Base-by-base conservation (phyloP, 2,888 invertebrate genomes). In the Galerucella calmariensis region DNA sequence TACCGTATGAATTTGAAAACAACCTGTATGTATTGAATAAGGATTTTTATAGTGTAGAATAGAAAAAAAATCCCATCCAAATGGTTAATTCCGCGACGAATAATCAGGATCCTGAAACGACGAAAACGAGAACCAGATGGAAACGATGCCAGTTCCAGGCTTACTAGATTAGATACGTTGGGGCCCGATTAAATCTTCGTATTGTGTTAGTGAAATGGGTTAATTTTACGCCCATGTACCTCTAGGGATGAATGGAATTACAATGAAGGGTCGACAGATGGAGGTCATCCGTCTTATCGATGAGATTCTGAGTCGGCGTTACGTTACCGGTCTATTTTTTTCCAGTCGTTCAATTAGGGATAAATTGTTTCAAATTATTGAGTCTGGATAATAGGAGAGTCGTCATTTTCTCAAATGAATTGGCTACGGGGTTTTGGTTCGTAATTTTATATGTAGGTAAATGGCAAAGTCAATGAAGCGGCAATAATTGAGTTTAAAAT, bases 211-310 rank as follows among this genome's bases (percentile, higher is more conserved):
- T 84, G 86, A 87, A 87, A 86, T 86, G 84, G 87, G 86, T 87
- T 87, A 87, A 87, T 87, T 87, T 87, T 86, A 84, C 86, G 85
- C 85, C 86, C 85, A 85, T 84, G 84, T 86, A 85, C 85, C 84
- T 85, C 82, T 79, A 78, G 83, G 84, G 84, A 84, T 82, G 82
- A 82, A 82, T 82, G 81, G 84, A 85, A 86, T 85, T 84, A 85
- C 85, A 86, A 85, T 84, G 76, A 76, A 82, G 80, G 82, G 82
- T 79, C 81, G 81, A 76, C 81, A 80, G 82, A 81, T 79, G 81
- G 81, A 80, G 79, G 79, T 79, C 63, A 75, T 77, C 69, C 72
- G 74, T 81, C 81, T 81, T 78, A 78, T 78, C 78, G 75, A 78
- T 78, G 77, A 75, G 77, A 78, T 76, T 78, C 76, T 73, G 75